phyloP scores from a whole-genome alignment of 1,140 invertebrate species.

The Apis mellifera region DNA sequence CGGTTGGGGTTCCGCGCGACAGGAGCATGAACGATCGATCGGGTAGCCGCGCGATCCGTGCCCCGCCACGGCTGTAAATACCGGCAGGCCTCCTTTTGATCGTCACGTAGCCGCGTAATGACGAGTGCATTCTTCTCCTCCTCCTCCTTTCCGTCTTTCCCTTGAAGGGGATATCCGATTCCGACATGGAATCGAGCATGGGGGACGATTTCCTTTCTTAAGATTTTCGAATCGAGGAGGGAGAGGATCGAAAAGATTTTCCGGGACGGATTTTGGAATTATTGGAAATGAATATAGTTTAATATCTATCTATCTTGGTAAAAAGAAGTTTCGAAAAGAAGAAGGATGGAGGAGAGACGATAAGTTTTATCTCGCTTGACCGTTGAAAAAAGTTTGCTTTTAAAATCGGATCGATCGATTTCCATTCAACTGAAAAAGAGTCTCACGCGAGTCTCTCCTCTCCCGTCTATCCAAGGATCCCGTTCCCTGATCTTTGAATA shows the following conservation, averaged over 20 bases:
- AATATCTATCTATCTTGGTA: too few species aligned
- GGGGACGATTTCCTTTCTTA: constrained; percentile 39
- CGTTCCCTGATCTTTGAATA: constrained; percentile 15
- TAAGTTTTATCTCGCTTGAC: too few species aligned
- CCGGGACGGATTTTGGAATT: too few species aligned
- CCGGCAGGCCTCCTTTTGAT: constrained; percentile 49
- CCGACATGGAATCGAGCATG: constrained; percentile 36
- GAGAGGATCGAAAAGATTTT: too few species aligned
- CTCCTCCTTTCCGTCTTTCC: not conserved
- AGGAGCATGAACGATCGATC: constrained; percentile 56
- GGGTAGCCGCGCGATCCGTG: constrained; percentile 43
- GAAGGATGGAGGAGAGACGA: too few species aligned
- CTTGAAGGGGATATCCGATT: constrained; percentile 1
- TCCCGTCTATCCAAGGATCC: not conserved
- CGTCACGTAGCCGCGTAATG: constrained; percentile 59
- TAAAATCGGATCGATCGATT: too few species aligned
- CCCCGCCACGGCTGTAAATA: constrained; percentile 40
- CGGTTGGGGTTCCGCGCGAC: constrained; percentile 61
- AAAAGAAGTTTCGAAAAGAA: too few species aligned
- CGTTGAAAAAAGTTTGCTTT: too few species aligned
- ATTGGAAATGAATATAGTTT: too few species aligned
- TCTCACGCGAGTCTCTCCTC: not conserved
- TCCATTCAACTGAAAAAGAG: too few species aligned
- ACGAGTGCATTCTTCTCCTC: constrained; percentile 50
- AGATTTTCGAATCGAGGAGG: not conserved